These are phyloP conservation scores for Lepisosteus oculatus DNA, from an alignment of 2,113 vertebrate species.

Conservation along the genomic window DNA sequence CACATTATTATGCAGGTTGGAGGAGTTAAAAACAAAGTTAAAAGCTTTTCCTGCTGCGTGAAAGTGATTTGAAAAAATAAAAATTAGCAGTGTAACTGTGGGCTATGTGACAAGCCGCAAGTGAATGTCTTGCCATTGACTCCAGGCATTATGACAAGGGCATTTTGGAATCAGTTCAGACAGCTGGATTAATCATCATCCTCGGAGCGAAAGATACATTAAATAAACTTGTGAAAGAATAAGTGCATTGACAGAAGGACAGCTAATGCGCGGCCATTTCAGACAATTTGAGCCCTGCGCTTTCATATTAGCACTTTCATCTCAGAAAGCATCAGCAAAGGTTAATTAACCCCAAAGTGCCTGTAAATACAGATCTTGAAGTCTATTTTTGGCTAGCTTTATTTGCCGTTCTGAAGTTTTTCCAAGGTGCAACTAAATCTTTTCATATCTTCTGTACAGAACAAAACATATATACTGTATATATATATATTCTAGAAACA, in stretches of 20 bases:
- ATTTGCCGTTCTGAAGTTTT: not conserved
- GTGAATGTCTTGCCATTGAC: not conserved
- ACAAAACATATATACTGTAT: too few relatives aligned
- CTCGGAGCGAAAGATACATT: slow-evolving; percentile 14
- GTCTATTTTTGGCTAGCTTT: not conserved
- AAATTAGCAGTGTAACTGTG: slow-evolving; percentile 7
- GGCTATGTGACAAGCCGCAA: slow-evolving; percentile 11
- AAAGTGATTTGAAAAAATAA: slow-evolving; percentile 5
- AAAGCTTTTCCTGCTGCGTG: slow-evolving; percentile 30
- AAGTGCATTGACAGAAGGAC: slow-evolving; percentile 59
- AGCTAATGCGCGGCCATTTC: slow-evolving; percentile 51
- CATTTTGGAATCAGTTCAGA: slow-evolving; percentile 5
- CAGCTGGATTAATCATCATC: slow-evolving; percentile 22
- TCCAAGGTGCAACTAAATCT: not conserved
- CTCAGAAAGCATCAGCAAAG: slow-evolving; percentile 61
- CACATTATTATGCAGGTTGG: slow-evolving; percentile 4
- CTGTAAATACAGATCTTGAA: slow-evolving; percentile 35
- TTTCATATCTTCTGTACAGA: not conserved
- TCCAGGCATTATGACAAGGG: slow-evolving; percentile 10
- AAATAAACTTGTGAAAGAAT: slow-evolving; percentile 23
- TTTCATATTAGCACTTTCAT: slow-evolving; percentile 58
- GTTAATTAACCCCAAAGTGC: slow-evolving; percentile 50
- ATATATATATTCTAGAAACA: too few relatives aligned
- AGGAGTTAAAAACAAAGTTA: slow-evolving; percentile 7
- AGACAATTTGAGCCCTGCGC: slow-evolving; percentile 64